Base-by-base conservation (phyloP, 2,888 invertebrate species). In the Seira musarum region DNA sequence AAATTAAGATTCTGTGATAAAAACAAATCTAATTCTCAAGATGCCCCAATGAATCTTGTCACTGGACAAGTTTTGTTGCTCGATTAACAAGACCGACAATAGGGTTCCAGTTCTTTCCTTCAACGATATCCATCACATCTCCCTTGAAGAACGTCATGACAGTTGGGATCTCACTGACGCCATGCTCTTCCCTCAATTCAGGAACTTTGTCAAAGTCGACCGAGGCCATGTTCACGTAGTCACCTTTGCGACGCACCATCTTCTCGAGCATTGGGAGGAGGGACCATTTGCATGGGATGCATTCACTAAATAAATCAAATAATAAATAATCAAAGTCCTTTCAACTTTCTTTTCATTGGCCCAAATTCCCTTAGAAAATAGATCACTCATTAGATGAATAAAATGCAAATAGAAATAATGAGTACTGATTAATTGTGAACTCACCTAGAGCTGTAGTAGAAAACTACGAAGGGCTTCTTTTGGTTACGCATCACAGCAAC, bases 391-490 rank as follows among this genome's bases (percentile, higher is more conserved):
- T n/a, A n/a, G n/a, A n/a, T n/a, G n/a, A n/a, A n/a, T n/a, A n/a
- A n/a, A n/a, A n/a, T n/a, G n/a, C n/a, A n/a, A n/a, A n/a, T n/a
- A n/a, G n/a, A n/a, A n/a, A n/a, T n/a, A n/a, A n/a, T n/a, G n/a
- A n/a, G n/a, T n/a, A n/a, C n/a, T n/a, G n/a, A n/a, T n/a, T n/a
- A n/a, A n/a, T n/a, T n/a, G n/a, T n/a, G n/a, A 6, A 57, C 35
- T 69, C 72, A 82, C 82, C 69, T 82, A 57, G 82, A 82, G 2
- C 76, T 73, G 30, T 82, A 82, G 82, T 80, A 82, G 40, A 80
- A 82, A n/a, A 80, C 82, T 24, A 82, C 69, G 15, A 72, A 80
- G 8, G 82, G 82, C 73, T 80, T 82, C 74, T 82, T 82, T 22
- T 75, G 63, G 19, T 77, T 82, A 21, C 65, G 72, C 73, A 82